A percentile compares a stretch with the other conserved stretches of the same genome.
These are phyloP conservation scores for Rhamnusium bicolor DNA, from an alignment of 2,888 invertebrate genomes.

Conservation along the genomic window DNA sequence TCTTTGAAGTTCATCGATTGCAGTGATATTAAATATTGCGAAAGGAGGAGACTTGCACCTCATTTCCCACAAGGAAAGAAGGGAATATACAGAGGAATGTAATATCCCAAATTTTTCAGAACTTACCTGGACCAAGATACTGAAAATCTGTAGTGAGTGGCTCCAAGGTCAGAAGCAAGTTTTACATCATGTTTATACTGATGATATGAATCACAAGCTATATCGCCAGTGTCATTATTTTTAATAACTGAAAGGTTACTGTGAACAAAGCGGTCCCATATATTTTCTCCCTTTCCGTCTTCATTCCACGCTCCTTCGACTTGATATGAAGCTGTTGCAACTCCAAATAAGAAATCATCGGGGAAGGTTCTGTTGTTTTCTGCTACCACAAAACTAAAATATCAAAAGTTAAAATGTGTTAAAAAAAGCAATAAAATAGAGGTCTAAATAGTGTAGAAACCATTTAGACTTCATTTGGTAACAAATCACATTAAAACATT, in stretches of 20 bases:
- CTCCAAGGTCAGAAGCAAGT: conserved; percentile 77
- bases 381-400: not conserved
- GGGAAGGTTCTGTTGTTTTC: conserved; percentile 41
- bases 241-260: conserved; percentile 71
- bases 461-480: too few species aligned
- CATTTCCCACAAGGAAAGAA: too few species aligned
- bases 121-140: conserved; percentile 80
- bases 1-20: too few species aligned
- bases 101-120: too few species aligned
- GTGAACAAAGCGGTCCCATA: conserved; percentile 81
- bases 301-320: conserved; percentile 51
- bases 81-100: too few species aligned
- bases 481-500: too few species aligned
- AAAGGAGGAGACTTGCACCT: too few species aligned
- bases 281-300: conserved; percentile 75
- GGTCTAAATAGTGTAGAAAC: too few species aligned
- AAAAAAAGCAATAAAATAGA: too few species aligned
- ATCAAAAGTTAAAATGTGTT: too few species aligned
- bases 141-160: conserved; percentile 81
- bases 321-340: conserved; percentile 51
- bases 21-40: too few species aligned
- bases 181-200: conserved; percentile 76
- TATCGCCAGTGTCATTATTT: conserved; percentile 75
- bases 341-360: conserved; percentile 45
- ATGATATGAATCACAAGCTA: conserved; percentile 80